Conservation (phyloP, 1,140 invertebrate species). For the Drosophila pallidifrons region DNA sequence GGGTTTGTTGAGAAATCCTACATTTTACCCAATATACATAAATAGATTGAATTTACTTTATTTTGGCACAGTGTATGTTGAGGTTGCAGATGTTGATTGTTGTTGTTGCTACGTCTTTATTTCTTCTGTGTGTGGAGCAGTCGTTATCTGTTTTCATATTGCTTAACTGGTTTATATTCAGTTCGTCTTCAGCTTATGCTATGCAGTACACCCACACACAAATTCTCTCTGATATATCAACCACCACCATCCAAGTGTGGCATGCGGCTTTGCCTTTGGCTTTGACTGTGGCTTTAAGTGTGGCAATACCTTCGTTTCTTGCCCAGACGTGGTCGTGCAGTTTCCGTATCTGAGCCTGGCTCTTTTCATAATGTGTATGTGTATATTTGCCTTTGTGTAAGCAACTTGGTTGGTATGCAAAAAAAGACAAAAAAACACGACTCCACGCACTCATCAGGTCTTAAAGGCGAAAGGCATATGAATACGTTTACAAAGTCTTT, state of each 20-base stretch:
- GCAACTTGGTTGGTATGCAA: slow-evolving; percentile 62
- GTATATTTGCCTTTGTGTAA: background rate
- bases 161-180: slow-evolving; percentile 76
- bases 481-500: slow-evolving; percentile 41
- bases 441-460: slow-evolving; percentile 39
- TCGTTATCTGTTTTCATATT: slow-evolving; percentile 81
- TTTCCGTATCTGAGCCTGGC: slow-evolving; percentile 15
- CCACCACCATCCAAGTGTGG: slow-evolving; percentile 69
- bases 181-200: slow-evolving; percentile 54
- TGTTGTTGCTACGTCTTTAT: slow-evolving; percentile 75
- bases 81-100: slow-evolving; percentile 53
- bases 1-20: too few relatives aligned
- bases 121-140: slow-evolving; percentile 63
- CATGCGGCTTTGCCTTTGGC: slow-evolving; percentile 49
- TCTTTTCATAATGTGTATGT: slow-evolving; percentile 4
- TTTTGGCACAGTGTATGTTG: slow-evolving; percentile 8
- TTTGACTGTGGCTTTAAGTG: slow-evolving; percentile 34
- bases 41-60: background rate
- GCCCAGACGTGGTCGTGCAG: slow-evolving; percentile 10
- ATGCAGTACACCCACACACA: slow-evolving; percentile 77
- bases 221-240: slow-evolving; percentile 78
- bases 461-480: slow-evolving; percentile 26
- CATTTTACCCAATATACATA: too few relatives aligned
- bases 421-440: slow-evolving; percentile 19
- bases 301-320: slow-evolving; percentile 3